These are phyloP conservation scores for Rhorus exstirpatorius DNA, from an alignment of 2,888 invertebrate genomes.

Conservation along the genomic window DNA sequence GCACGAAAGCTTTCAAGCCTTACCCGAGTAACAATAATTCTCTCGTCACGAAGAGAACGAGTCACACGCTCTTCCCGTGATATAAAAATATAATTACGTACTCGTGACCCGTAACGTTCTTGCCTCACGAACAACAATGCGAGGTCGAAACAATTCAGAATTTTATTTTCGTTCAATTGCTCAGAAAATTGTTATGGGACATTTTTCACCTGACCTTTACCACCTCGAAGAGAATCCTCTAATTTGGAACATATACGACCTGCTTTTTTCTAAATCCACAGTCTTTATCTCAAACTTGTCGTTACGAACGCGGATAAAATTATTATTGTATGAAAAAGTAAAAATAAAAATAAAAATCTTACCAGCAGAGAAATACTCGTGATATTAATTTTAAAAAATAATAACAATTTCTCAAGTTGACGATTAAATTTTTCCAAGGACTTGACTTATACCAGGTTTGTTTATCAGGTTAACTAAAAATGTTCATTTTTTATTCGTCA, in stretches of 20 bases:
- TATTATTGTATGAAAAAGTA: neutral
- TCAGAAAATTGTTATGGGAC: too few species aligned
- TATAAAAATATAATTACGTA: slow-evolving; percentile 52
- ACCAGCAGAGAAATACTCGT: too few species aligned
- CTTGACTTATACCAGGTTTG: too few species aligned
- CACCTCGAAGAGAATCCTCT: neutral
- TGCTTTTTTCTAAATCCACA: neutral
- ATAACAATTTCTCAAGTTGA: too few species aligned
- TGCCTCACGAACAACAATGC: slow-evolving; percentile 46
- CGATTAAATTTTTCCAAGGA: too few species aligned
- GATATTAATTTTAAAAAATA: too few species aligned
- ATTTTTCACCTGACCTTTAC: too few species aligned
- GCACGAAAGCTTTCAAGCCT: slow-evolving; percentile 27
- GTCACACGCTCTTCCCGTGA: slow-evolving; percentile 11
- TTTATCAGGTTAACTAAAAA: too few species aligned
- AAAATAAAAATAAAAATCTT: too few species aligned
- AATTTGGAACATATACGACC: neutral
- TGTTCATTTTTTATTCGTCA: too few species aligned
- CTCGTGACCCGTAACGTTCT: slow-evolving; percentile 37
- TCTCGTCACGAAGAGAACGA: slow-evolving; percentile 28
- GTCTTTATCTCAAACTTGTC: neutral
- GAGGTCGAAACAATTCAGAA: slow-evolving; percentile 40
- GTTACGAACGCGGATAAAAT: neutral
- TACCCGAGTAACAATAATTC: slow-evolving; percentile 44
- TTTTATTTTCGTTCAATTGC: slow-evolving; percentile 25